Percentiles rank a stretch among this genome's conserved stretches.
These are phyloP conservation scores for Mesocentrotus franciscanus DNA, from an alignment of 53 echinoderm and acorn worm species.

Conservation along the genomic window DNA sequence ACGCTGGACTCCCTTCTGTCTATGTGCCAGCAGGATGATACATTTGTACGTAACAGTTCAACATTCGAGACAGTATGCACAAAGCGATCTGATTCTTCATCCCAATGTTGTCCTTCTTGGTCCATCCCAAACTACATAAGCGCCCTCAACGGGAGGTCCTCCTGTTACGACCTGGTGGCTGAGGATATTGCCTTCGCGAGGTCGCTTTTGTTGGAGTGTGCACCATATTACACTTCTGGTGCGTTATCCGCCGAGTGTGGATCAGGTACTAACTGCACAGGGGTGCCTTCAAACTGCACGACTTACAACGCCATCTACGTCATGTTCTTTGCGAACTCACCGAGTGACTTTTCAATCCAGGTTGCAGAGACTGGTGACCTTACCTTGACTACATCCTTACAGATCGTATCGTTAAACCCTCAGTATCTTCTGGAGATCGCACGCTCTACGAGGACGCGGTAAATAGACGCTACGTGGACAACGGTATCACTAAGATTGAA, in stretches of 20 bases:
- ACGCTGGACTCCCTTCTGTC: neutral
- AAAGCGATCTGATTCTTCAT: neutral
- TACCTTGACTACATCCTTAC: conserved; percentile 28
- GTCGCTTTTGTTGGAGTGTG: conserved; percentile 63
- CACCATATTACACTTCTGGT: conserved; percentile 54
- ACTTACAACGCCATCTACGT: conserved; percentile 65
- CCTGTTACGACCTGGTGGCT: conserved; percentile 69
- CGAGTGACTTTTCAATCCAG: conserved; percentile 41
- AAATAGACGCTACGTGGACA: conserved; percentile 11
- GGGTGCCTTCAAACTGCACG: conserved; percentile 63
- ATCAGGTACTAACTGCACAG: neutral
- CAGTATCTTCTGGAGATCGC: too few species aligned
- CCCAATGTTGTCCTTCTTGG: conserved; percentile 36
- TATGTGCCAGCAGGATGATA: conserved; percentile 49
- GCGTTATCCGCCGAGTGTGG: neutral
- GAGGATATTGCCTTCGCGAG: conserved; percentile 62
- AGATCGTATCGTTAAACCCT: conserved; percentile 1
- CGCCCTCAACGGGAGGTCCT: conserved; percentile 23
- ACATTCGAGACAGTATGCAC: conserved; percentile 24
- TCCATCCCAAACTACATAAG: conserved; percentile 47
- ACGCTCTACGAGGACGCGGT: neutral
- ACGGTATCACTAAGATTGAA: conserved; percentile 54
- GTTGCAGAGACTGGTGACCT: conserved; percentile 39
- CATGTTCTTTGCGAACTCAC: conserved; percentile 63
- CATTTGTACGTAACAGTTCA: conserved; percentile 27